Evolutionary conservation across 2,797 vertebrate species (phyloP), one percentile per base, ranked within the genome.

Genomic region (Oreochromis mossambicus): DNA sequence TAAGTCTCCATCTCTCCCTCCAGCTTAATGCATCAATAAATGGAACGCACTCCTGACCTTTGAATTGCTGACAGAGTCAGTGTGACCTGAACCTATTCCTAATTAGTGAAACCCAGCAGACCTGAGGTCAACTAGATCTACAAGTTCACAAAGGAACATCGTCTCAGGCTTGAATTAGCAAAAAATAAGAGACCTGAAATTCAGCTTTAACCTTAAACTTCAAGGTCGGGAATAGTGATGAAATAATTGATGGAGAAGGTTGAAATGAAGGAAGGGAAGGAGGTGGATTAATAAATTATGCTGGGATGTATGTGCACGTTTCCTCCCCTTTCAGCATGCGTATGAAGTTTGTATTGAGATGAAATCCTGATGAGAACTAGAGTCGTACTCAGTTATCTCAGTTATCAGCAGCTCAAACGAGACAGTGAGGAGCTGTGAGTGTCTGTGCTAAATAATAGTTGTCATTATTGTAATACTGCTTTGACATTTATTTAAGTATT

Each of bases 191-290:
- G 43, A 84, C 81, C 34, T 73, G 68, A 85, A 55, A 80, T 84
- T 92, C 56, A 90, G 58, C 63, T 32, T 84, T 26, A 85, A 80
- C 83, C 58, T 77, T 77, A 84, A 81, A 82, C 82, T 87, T 88
- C 81, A 85, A 78, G 76, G 80, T 52, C 32, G 68, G 80, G 41
- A 84, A 82, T 88, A 90, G 86, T 81, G 84, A 90, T 88, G 79
- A 88, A 91, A 94, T 93, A 90, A 90, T 85, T 89, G 81, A 95
- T 93, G 86, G 55, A 81, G 58, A 75, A 80, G 80, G 85, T 87
- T 82, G 81, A 86, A 76, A 83, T 55, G 77, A 88, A 85, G 77
- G 80, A 83, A 81, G 56, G 79, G 50, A 88, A 79, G 56, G 58
- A 70, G 86, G 58, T 32, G 6, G 73, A 91, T 93, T 80, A 93